phyloP scores from a whole-genome alignment of 1,140 invertebrate species.

The Anoplophora glabripennis region DNA sequence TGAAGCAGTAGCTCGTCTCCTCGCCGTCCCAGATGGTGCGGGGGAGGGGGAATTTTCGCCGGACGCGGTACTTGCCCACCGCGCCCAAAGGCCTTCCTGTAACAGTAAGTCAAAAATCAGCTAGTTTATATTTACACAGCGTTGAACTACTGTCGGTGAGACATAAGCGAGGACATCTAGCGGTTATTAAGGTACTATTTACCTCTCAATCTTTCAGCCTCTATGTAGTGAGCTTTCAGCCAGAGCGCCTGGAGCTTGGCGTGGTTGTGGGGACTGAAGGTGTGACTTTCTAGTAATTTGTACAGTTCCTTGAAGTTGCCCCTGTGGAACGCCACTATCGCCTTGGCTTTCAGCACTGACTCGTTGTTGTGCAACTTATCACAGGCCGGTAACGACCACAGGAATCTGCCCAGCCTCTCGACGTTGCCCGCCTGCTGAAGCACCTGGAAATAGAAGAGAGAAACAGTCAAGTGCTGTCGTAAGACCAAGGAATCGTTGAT shows the following conservation, averaged over 20 bases:
- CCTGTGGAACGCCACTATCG: constrained; percentile 94
- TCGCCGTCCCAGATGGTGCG: constrained; percentile 99
- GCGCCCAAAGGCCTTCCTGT: constrained; percentile 57
- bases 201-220: constrained; percentile 92
- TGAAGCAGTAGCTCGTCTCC: constrained; percentile 98
- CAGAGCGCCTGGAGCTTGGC: constrained; percentile 89
- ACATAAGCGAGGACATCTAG: no score
- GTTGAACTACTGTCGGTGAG: neutral
- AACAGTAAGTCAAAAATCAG: constrained; percentile 52
- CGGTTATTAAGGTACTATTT: no score
- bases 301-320: constrained; percentile 97
- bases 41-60: constrained; percentile 95
- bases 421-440: constrained; percentile 97
- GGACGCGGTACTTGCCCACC: constrained; percentile 96
- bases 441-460: constrained; percentile 60
- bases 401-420: constrained; percentile 89
- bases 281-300: constrained; percentile 90
- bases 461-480: neutral
- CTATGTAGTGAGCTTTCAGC: constrained; percentile 89
- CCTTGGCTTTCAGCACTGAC: constrained; percentile 98
- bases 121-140: no score
- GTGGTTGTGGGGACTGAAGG: constrained; percentile 95
- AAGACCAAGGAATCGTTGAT: no score
- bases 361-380: constrained; percentile 95
- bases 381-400: constrained; percentile 97